Evolutionary conservation across 2,888 invertebrate species (phyloP).

Genomic region (Sicus ferrugineus): DNA sequence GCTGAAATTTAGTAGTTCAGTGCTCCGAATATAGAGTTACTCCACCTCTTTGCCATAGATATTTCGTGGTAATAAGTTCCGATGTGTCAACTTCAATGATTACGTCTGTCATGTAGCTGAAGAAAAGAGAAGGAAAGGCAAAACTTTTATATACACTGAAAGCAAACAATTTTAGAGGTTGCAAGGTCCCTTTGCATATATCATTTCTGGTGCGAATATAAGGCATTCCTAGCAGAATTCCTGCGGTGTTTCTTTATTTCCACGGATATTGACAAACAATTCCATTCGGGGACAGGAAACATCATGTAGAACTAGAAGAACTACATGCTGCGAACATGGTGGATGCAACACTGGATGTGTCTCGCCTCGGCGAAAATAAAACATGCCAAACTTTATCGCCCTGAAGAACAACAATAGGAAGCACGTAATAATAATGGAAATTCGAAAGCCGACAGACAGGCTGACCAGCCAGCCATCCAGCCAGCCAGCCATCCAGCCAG

Average conservation of each 20-base stretch:
- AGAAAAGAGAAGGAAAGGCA: no score
- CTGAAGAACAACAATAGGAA: slow-evolving; percentile 53
- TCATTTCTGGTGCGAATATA: no score
- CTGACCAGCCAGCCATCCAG: not conserved
- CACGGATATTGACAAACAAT: slow-evolving; percentile 63
- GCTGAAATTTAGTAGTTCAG: no score
- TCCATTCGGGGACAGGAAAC: slow-evolving; percentile 65
- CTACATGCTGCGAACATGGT: slow-evolving; percentile 59
- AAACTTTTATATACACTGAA: not conserved
- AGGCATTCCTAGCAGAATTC: no score
- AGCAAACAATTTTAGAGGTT: not conserved
- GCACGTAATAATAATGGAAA: slow-evolving; percentile 57
- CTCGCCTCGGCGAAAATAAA: slow-evolving; percentile 6
- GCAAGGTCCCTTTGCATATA: not conserved
- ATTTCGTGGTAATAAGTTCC: slow-evolving; percentile 51
- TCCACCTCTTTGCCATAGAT: no score
- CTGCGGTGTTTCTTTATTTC: slow-evolving; percentile 19
- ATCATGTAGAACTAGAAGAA: slow-evolving; percentile 63
- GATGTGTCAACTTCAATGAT: slow-evolving; percentile 58
- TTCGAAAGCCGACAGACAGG: not conserved
- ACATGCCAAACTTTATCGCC: slow-evolving; percentile 7
- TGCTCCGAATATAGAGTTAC: no score
- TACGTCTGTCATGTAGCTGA: slow-evolving; percentile 46
- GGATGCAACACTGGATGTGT: slow-evolving; percentile 43
- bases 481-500: not conserved